Percentiles rank a stretch among this genome's conserved stretches.
These are phyloP conservation scores for Aphis gossypii DNA, from an alignment of 1,140 invertebrate species.

Conservation along the genomic window DNA sequence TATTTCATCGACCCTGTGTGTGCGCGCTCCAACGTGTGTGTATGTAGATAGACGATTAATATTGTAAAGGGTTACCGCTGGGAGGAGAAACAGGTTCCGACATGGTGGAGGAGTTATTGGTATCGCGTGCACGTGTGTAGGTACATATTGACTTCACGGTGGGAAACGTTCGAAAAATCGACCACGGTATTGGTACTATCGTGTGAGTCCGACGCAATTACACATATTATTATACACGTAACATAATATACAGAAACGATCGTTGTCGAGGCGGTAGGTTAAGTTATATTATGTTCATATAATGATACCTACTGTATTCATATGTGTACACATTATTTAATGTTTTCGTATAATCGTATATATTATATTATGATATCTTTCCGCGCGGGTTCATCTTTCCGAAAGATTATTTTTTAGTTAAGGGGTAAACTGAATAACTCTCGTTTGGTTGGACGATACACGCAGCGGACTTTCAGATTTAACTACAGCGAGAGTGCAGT, in stretches of 20 bases:
- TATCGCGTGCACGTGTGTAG: neutral
- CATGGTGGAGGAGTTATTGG: neutral
- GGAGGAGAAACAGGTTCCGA: conserved; percentile 37
- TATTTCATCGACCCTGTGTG: conserved; percentile 24
- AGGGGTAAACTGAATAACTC: no score
- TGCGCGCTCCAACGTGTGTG: neutral
- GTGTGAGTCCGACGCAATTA: neutral
- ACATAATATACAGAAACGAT: neutral
- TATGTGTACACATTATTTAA: neutral
- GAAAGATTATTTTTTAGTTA: neutral
- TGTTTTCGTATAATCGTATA: neutral
- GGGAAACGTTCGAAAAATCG: neutral
- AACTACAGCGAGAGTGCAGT: neutral
- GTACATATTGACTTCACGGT: neutral
- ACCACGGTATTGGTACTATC: neutral
- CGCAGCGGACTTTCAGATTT: neutral
- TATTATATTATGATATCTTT: no score
- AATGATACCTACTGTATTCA: neutral
- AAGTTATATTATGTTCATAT: neutral
- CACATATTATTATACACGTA: neutral
- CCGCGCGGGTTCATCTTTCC: neutral
- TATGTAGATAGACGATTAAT: conserved; percentile 7
- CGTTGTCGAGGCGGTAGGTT: neutral
- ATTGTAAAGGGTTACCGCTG: conserved; percentile 29
- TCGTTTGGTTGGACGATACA: neutral